Evolutionary conservation across 2,113 vertebrate genomes (phyloP).

Genomic region (Solea solea): DNA sequence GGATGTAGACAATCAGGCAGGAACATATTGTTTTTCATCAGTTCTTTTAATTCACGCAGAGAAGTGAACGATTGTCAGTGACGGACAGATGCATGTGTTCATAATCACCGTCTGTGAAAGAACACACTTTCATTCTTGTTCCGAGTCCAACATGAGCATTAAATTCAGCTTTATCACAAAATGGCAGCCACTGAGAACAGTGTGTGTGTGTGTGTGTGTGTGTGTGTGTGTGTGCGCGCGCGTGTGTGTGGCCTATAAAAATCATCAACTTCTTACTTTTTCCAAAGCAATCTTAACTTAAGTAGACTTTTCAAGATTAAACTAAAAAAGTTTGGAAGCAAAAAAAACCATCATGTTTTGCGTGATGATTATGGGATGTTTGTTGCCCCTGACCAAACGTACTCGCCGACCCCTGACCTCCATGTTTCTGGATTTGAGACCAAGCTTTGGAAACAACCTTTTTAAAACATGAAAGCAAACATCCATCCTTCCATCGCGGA

Average conservation of each 20-base stretch:
- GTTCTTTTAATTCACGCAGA: conserved; percentile 12
- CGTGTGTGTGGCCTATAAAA: not conserved
- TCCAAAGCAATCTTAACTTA: no score
- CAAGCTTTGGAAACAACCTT: no score
- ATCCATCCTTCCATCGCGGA: no score
- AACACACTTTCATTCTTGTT: conserved; percentile 73
- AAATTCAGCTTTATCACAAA: conserved; percentile 84
- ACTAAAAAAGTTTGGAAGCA: no score
- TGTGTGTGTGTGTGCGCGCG: no score
- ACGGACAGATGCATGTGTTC: not conserved
- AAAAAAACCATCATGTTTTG: no score
- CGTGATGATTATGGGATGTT: no score
- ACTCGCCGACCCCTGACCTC: no score
- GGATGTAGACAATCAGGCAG: conserved; percentile 51
- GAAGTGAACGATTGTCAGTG: not conserved
- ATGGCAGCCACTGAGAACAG: conserved; percentile 61
- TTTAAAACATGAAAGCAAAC: no score
- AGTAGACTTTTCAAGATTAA: no score
- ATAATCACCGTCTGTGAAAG: conserved; percentile 44
- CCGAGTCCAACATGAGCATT: conserved; percentile 84
- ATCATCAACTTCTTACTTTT: conserved; percentile 1
- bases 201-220: not conserved
- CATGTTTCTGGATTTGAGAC: no score
- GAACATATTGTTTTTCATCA: conserved; percentile 48
- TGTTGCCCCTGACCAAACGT: no score